A percentile compares a stretch with the other conserved stretches of the same genome.
Evolutionary conservation across 92 coral and sea anemone genomes (phyloP).

Genomic region (Meandrina meandrites): DNA sequence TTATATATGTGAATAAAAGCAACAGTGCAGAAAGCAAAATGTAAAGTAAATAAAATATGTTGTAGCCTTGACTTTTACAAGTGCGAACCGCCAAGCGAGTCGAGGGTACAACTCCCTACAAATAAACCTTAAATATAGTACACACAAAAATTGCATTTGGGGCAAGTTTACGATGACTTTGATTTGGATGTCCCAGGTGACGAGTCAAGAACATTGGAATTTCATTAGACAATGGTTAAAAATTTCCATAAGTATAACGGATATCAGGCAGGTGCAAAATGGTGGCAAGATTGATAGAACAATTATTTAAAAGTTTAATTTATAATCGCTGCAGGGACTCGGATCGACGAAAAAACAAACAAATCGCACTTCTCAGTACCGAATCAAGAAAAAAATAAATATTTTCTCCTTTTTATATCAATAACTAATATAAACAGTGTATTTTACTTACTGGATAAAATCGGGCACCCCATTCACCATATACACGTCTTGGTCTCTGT

Average conservation of each 20-base stretch:
- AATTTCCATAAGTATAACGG: background rate
- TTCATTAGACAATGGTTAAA: background rate
- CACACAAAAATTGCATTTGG: background rate
- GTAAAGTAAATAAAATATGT: no score
- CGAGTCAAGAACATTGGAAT: background rate
- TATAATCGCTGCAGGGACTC: background rate
- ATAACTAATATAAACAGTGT: background rate
- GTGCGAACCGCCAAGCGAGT: no score
- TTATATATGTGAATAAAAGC: no score
- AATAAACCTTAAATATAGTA: no score
- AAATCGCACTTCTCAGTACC: background rate
- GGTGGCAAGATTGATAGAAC: background rate
- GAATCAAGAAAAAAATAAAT: background rate
- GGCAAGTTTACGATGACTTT: background rate
- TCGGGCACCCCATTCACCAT: slow-evolving; percentile 73
- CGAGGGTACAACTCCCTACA: no score
- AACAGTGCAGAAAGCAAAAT: no score
- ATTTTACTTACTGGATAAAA: slow-evolving; percentile 26
- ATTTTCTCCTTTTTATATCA: background rate
- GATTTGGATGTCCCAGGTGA: background rate
- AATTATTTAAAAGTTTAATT: background rate
- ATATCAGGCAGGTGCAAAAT: background rate
- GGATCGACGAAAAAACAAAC: background rate
- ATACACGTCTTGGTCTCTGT: slow-evolving; percentile 74
- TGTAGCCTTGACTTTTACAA: no score